Conservation (phyloP, 2,113 vertebrate genomes). For the Paralichthys olivaceus region DNA sequence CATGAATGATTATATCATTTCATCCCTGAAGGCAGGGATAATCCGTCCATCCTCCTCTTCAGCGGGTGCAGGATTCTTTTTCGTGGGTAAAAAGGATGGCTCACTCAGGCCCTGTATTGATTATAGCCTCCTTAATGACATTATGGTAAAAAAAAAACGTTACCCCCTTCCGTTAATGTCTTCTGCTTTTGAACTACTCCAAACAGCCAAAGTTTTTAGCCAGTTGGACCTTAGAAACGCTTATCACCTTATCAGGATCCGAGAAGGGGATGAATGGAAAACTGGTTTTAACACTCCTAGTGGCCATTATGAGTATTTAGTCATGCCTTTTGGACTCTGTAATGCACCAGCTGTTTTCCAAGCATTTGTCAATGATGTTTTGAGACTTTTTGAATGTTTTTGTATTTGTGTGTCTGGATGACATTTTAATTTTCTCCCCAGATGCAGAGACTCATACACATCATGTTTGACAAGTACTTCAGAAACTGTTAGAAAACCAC, state of each 20-base stretch:
- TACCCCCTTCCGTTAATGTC: neutral
- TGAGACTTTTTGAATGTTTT: neutral
- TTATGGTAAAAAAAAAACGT: neutral
- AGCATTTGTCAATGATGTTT: neutral
- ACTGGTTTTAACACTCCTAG: too few relatives aligned
- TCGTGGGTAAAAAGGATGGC: neutral
- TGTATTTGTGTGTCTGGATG: neutral
- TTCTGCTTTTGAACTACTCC: too few relatives aligned
- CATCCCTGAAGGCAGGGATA: neutral
- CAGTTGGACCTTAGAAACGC: too few relatives aligned
- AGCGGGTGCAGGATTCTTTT: neutral
- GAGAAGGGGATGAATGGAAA: too few relatives aligned
- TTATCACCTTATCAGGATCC: too few relatives aligned
- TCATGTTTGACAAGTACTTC: neutral
- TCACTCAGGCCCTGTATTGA: too few relatives aligned
- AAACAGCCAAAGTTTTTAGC: too few relatives aligned
- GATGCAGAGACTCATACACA: neutral
- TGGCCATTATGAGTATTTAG: too few relatives aligned
- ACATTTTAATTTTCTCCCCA: neutral
- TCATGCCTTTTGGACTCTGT: too few relatives aligned
- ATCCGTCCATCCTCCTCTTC: neutral
- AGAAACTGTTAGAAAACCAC: neutral
- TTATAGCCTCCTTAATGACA: neutral
- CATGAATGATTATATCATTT: neutral
- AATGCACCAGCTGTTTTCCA: neutral